Percentiles rank a stretch among this genome's conserved stretches.
These are phyloP conservation scores for Chloropsis hardwickii DNA, from an alignment of 2,113 vertebrate genomes.

Conservation along the genomic window DNA sequence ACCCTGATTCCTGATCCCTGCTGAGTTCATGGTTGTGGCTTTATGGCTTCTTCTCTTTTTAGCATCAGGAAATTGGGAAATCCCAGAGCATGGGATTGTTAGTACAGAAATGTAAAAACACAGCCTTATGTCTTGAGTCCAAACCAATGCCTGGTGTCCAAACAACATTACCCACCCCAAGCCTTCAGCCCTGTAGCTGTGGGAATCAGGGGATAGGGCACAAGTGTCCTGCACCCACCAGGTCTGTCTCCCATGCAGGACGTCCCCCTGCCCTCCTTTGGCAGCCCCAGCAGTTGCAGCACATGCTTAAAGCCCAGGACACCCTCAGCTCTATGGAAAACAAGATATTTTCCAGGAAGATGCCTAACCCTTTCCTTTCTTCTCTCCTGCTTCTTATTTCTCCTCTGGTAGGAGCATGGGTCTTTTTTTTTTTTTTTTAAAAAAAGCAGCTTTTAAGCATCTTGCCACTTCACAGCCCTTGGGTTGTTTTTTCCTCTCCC, in stretches of 20 bases:
- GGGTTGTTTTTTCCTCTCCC: not conserved
- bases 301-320: not conserved
- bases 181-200: not conserved
- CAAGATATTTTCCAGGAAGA: not conserved
- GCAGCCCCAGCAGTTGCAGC: not conserved
- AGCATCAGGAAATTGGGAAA: not conserved
- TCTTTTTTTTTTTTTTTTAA: not conserved
- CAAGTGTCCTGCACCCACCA: not conserved
- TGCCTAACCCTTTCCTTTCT: not conserved
- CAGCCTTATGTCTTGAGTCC: too few relatives aligned
- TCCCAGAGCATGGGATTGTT: rapidly evolving
- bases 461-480: not conserved
- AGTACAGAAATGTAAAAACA: not conserved
- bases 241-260: not conserved
- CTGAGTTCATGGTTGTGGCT: not conserved
- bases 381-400: not conserved
- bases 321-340: not conserved
- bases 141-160: not conserved
- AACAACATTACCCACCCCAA: too few relatives aligned
- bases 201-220: not conserved
- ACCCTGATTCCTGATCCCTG: not conserved
- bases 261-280: not conserved
- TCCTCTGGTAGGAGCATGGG: not conserved
- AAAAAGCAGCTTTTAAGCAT: not conserved
- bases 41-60: not conserved